These are phyloP conservation scores for Tetheella fluctuosa DNA, from an alignment of 2,888 invertebrate species.

Conservation along the genomic window DNA sequence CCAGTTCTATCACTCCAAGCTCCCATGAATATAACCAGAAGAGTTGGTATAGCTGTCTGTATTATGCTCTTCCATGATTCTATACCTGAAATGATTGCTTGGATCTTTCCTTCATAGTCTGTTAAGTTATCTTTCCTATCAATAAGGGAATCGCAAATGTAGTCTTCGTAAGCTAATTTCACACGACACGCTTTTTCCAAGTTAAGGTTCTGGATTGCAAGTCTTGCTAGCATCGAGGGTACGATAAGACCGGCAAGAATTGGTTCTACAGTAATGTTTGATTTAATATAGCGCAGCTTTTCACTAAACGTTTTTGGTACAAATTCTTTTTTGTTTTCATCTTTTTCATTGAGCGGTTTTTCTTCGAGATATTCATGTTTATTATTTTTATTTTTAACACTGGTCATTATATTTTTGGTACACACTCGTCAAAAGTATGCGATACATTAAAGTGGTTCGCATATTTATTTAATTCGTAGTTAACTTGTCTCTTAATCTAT, in stretches of 20 bases:
- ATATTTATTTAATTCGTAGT: slow-evolving; percentile 34
- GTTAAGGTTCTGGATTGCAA: slow-evolving; percentile 85
- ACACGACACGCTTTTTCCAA: slow-evolving; percentile 74
- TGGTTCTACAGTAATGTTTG: slow-evolving; percentile 88
- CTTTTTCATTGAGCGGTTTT: slow-evolving; percentile 53
- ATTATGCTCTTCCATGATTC: slow-evolving; percentile 83
- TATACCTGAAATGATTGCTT: slow-evolving; percentile 80
- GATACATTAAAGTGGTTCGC: slow-evolving; percentile 36
- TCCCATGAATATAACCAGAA: slow-evolving; percentile 83
- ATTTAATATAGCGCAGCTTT: slow-evolving; percentile 80
- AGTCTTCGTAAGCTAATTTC: slow-evolving; percentile 58
- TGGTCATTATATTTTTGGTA: slow-evolving; percentile 46
- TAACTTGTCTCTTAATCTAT: slow-evolving; percentile 43
- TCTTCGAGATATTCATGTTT: slow-evolving; percentile 47
- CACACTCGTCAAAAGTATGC: slow-evolving; percentile 31
- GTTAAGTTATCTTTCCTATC: slow-evolving; percentile 79
- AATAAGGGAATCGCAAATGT: slow-evolving; percentile 67
- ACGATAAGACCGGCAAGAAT: slow-evolving; percentile 88
- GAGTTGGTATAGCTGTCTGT: slow-evolving; percentile 81
- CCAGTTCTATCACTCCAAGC: slow-evolving; percentile 86
- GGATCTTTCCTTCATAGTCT: slow-evolving; percentile 85
- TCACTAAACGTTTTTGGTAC: slow-evolving; percentile 76
- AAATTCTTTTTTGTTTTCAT: slow-evolving; percentile 30
- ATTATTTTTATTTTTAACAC: slow-evolving; percentile 35
- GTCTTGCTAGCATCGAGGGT: slow-evolving; percentile 85